Base-by-base conservation (phyloP, 2,797 vertebrate genomes). In the Cichlasoma orientale region DNA sequence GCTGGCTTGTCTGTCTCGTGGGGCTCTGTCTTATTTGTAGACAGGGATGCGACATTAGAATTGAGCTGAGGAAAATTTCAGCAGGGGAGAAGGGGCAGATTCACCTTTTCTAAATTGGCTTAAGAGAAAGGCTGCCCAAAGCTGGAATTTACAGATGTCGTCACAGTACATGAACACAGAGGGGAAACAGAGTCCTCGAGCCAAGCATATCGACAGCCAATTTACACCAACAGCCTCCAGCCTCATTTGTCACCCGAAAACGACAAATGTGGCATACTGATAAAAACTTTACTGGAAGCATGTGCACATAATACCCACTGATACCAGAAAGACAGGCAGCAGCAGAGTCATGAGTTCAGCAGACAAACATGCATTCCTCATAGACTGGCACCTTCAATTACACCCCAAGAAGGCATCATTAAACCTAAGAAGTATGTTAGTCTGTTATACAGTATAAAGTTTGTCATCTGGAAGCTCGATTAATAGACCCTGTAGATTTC, bases 361-460 rank as follows among this genome's bases (percentile, higher is more conserved):
- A 78, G 66, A 85, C 21, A 85, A 78, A 81, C 73, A 68, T 47
- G 23, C 75, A 90, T 86, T 89, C 79, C 83, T 86, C 69, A 56
- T 5, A 75, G 27, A 80, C 55, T 83, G 74, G 53, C 80, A 84
- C 82, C 82, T 80, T 86, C 75, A 87, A 80, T 90, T 84, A 83
- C 21, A 80, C 4, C 59, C n/a, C 25, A 56, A 73, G 66, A 79
- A 70, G 68, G 68, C 53, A 75, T 77, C 38, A 81, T 74, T 88
- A 80, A 68, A n/a, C 21, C 13, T 54, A 23, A 70, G 29, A 68
- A 59, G 52, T 54, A 36, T 18, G 54, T 56, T 25, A 7, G 41
- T 73, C 72, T 59, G 56, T 69, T 78, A 76, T 73, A 47, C 73
- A 75, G 50, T 52, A 5, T 63, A 27, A 8, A 6, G 6, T 29